These are phyloP conservation scores for Leucoraja ocellata DNA, from an alignment of 2,797 vertebrate species.

Conservation along the genomic window DNA sequence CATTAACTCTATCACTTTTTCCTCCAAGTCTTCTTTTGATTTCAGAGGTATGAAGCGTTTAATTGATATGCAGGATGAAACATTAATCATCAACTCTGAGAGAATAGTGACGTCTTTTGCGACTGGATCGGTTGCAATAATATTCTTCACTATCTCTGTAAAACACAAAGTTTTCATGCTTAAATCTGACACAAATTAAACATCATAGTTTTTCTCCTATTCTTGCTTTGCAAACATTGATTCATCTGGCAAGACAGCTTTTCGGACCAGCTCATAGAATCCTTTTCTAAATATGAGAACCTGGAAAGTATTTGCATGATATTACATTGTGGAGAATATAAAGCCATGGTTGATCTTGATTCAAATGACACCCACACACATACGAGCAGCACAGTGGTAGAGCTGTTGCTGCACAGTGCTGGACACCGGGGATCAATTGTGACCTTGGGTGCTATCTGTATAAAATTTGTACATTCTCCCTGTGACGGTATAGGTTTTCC, in stretches of 20 bases:
- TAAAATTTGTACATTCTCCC: too few species aligned
- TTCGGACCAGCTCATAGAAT: neutral
- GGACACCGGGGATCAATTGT: too few species aligned
- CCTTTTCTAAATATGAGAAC: neutral
- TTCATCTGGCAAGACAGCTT: neutral
- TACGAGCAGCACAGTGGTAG: neutral
- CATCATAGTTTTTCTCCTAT: neutral
- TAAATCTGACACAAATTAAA: neutral
- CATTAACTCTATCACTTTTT: constrained; percentile 50
- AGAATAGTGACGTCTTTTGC: constrained; percentile 49
- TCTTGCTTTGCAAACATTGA: neutral
- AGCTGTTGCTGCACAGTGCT: neutral
- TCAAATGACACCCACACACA: neutral
- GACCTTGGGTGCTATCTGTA: too few species aligned
- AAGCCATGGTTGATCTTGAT: neutral
- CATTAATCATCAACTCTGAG: constrained; percentile 51
- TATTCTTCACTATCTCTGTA: neutral
- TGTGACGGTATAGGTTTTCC: too few species aligned
- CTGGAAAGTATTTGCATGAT: neutral
- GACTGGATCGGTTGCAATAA: constrained; percentile 35
- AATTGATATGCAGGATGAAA: constrained; percentile 55
- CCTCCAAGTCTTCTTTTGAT: constrained; percentile 49
- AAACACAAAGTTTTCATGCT: neutral
- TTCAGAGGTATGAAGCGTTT: constrained; percentile 54
- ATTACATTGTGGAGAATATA: neutral